Conservation (phyloP, 92 coral and sea anemone species). For the Phenganax subtilis region DNA sequence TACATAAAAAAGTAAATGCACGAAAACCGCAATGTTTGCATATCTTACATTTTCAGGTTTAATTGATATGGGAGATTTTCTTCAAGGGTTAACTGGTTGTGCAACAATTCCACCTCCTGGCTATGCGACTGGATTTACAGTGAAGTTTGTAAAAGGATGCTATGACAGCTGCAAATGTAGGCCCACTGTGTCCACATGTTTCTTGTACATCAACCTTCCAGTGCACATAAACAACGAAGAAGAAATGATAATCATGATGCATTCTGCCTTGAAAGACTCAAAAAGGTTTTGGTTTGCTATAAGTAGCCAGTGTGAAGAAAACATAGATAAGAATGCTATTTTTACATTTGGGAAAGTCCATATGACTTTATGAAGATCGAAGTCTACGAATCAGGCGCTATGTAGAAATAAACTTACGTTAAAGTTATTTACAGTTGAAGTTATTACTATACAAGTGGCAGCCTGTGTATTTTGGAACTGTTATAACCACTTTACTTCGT, state of each 20-base stretch:
- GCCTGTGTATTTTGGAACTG: no score
- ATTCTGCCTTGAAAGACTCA: background rate
- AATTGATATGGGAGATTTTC: background rate
- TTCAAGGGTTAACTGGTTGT: background rate
- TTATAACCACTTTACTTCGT: no score
- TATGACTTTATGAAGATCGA: no score
- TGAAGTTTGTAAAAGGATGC: background rate
- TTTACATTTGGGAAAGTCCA: background rate
- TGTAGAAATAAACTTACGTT: no score
- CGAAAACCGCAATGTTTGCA: background rate
- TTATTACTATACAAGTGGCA: no score
- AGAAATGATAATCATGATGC: background rate
- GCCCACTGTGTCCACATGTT: background rate
- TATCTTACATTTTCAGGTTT: background rate
- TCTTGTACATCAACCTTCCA: background rate
- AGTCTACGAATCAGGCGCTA: no score
- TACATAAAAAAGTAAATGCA: background rate
- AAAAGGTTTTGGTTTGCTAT: background rate
- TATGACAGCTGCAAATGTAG: background rate
- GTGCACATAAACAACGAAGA: background rate
- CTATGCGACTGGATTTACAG: background rate
- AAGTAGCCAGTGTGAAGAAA: background rate
- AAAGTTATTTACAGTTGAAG: no score
- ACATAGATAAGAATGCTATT: background rate
- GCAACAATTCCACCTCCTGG: background rate